Conservation (phyloP, 2,888 invertebrate species). For the Phania funesta region DNA sequence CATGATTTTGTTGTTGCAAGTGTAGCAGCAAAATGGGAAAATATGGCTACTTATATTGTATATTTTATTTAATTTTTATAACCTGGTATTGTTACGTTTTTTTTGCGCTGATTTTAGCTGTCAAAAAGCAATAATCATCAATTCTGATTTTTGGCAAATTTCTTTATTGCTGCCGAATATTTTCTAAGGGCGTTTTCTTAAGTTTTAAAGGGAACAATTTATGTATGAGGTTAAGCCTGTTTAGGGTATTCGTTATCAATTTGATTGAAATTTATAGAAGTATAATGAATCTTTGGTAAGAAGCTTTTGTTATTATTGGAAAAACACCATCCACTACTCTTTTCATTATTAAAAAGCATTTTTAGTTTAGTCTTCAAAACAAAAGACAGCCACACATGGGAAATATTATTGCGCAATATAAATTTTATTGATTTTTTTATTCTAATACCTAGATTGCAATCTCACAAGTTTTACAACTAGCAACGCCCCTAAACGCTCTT, state of each 20-base stretch:
- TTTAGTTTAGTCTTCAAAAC: too few species aligned
- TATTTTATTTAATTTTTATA: slow-evolving; percentile 67
- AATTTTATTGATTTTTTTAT: too few species aligned
- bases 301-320: too few species aligned
- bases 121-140: slow-evolving; percentile 80
- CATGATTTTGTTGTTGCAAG: slow-evolving; percentile 34
- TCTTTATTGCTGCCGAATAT: slow-evolving; percentile 14
- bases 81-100: slow-evolving; percentile 20
- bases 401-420: too few species aligned
- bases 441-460: too few species aligned
- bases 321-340: too few species aligned
- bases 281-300: background rate
- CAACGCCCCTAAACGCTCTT: too few species aligned
- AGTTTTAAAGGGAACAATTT: background rate
- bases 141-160: slow-evolving; percentile 77
- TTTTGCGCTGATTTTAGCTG: slow-evolving; percentile 72
- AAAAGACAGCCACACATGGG: too few species aligned
- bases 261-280: slow-evolving; percentile 77
- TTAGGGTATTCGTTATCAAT: slow-evolving; percentile 71
- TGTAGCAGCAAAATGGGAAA: slow-evolving; percentile 44
- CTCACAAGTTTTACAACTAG: too few species aligned
- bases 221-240: slow-evolving; percentile 19
- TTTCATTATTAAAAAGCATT: too few species aligned
- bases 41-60: slow-evolving; percentile 57
- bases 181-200: background rate